phyloP scores from a whole-genome alignment of 1,140 invertebrate species.

The Sitobion miscanthi region DNA sequence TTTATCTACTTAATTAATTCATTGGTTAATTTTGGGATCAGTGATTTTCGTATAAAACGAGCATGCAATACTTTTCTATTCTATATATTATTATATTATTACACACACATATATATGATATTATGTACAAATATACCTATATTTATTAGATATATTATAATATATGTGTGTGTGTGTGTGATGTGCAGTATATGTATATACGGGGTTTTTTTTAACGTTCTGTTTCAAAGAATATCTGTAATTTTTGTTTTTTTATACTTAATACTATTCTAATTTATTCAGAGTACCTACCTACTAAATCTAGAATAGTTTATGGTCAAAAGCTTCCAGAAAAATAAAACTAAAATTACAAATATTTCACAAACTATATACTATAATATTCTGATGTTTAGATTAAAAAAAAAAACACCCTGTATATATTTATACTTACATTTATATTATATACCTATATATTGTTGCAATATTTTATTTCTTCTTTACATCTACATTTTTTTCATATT shows the following conservation, averaged over 20 bases:
- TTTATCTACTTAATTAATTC: constrained; percentile 25
- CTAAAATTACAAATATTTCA: neutral
- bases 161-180: neutral
- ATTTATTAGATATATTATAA: neutral
- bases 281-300: neutral
- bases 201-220: neutral
- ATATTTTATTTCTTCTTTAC: constrained; percentile 57
- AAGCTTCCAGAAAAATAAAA: neutral
- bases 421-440: constrained; percentile 20
- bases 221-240: neutral
- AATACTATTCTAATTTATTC: neutral
- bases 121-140: neutral
- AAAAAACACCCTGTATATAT: neutral
- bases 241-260: neutral
- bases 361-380: neutral
- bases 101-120: constrained; percentile 9
- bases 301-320: neutral
- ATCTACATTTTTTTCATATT: constrained; percentile 57
- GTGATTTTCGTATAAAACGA: constrained; percentile 14
- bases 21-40: constrained; percentile 5
- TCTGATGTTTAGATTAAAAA: neutral
- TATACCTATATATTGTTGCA: constrained; percentile 49
- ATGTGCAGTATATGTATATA: neutral
- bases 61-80: constrained; percentile 42
- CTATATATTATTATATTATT: constrained; percentile 37